phyloP scores from a whole-genome alignment of 2,113 vertebrate species.

The Corapipo altera region DNA sequence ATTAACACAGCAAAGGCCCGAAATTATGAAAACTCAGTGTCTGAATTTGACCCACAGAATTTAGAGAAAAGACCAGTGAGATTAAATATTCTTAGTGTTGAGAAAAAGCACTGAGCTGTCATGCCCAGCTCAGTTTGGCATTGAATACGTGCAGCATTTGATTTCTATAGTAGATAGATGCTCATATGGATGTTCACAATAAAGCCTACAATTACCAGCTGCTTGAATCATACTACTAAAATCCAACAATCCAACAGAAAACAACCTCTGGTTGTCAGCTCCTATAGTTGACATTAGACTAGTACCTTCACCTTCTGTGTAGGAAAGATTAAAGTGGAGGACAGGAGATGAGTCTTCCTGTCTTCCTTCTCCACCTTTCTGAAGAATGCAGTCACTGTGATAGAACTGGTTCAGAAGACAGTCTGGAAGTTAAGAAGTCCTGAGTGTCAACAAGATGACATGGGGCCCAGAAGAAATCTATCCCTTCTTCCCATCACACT shows the following conservation, averaged over 20 bases:
- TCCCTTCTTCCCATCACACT: neutral
- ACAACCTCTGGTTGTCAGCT: neutral
- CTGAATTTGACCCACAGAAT: neutral
- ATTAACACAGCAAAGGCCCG: neutral
- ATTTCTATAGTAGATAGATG: neutral
- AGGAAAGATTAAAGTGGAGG: neutral
- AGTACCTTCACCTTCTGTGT: neutral
- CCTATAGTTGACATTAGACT: neutral
- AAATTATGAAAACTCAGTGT: neutral
- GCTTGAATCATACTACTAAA: neutral
- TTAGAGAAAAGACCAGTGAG: neutral
- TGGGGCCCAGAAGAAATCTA: neutral
- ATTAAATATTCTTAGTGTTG: neutral
- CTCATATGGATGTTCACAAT: neutral
- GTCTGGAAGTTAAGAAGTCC: neutral
- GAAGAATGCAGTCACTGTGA: neutral
- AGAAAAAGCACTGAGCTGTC: neutral
- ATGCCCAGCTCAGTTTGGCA: neutral
- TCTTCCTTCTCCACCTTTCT: neutral
- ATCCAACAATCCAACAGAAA: neutral
- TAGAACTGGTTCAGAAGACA: neutral
- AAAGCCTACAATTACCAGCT: neutral
- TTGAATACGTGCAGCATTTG: rapidly evolving
- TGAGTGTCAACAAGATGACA: neutral
- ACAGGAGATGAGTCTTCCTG: neutral